Percentiles rank a stretch among this genome's conserved stretches.
Conservation (phyloP, 1,140 invertebrate species). For the Drosophila yakuba region DNA sequence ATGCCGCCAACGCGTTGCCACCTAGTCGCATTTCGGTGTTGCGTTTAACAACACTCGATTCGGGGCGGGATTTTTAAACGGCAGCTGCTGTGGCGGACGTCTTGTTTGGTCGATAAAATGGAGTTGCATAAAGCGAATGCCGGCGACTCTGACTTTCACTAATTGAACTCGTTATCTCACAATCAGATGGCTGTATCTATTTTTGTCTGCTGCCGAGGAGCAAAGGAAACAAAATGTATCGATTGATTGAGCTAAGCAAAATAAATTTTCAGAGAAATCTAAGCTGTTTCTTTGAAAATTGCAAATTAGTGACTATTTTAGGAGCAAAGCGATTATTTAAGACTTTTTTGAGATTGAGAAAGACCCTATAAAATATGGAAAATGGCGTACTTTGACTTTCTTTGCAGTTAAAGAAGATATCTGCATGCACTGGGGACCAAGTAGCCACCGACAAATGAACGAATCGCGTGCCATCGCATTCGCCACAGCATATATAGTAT, state of each 20-base stretch:
- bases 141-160: constrained; percentile 37
- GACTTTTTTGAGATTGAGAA: no score
- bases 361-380: no score
- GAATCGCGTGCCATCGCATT: constrained; percentile 39
- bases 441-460: constrained; percentile 17
- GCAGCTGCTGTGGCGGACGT: neutral
- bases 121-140: constrained; percentile 32
- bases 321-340: no score
- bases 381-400: no score
- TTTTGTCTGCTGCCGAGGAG: neutral
- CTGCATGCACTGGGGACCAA: constrained; percentile 2
- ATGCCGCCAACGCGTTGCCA: constrained; percentile 15
- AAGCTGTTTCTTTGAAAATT: no score
- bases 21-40: neutral
- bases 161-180: constrained; percentile 49
- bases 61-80: constrained; percentile 26
- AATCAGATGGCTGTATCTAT: constrained; percentile 16
- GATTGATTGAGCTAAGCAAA: neutral
- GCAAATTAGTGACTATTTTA: no score
- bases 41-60: neutral
- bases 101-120: constrained; percentile 64
- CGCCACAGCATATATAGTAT: constrained; percentile 10
- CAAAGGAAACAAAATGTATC: neutral
- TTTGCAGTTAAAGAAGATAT: neutral
- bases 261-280: no score